Conservation (phyloP, 1,140 invertebrate species). For the Muscidifurax raptorellus region DNA sequence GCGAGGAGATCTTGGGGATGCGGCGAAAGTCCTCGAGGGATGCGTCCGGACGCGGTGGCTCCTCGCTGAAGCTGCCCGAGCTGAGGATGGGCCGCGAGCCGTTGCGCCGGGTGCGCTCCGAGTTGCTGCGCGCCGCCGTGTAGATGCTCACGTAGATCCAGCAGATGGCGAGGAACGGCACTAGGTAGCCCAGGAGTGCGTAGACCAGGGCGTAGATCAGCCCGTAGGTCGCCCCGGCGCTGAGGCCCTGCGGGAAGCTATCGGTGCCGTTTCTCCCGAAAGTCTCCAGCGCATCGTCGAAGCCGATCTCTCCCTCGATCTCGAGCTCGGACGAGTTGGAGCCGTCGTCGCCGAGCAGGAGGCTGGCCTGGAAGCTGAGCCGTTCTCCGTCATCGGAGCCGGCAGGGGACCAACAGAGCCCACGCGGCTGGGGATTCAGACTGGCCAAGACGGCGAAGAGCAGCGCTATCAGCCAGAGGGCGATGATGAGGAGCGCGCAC, state of each 20-base stretch:
- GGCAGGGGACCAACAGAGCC: conserved; percentile 66
- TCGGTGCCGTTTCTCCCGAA: neutral
- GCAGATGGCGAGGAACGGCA: conserved; percentile 81
- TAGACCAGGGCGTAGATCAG: conserved; percentile 73
- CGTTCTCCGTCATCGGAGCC: neutral
- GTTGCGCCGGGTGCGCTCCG: conserved; percentile 81
- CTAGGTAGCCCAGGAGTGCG: conserved; percentile 79
- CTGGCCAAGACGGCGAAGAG: conserved; percentile 76
- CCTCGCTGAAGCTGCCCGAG: conserved; percentile 67
- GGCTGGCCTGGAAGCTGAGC: conserved; percentile 39
- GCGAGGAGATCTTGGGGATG: conserved; percentile 70
- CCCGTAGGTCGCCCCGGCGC: conserved; percentile 60
- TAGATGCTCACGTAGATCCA: conserved; percentile 86
- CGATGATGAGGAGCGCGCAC: conserved; percentile 82
- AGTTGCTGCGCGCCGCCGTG: conserved; percentile 82
- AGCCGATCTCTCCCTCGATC: conserved; percentile 32
- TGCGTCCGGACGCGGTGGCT: conserved; percentile 58
- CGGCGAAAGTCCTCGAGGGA: conserved; percentile 65
- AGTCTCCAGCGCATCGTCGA: neutral
- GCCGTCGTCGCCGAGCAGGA: conserved; percentile 37
- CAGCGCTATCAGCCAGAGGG: conserved; percentile 81
- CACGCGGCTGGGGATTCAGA: conserved; percentile 75
- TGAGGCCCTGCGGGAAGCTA: neutral
- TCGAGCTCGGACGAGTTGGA: conserved; percentile 44
- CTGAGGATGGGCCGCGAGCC: conserved; percentile 77